Evolutionary conservation across 2,113 vertebrate species (phyloP).

Genomic region (Scolopax mira): DNA sequence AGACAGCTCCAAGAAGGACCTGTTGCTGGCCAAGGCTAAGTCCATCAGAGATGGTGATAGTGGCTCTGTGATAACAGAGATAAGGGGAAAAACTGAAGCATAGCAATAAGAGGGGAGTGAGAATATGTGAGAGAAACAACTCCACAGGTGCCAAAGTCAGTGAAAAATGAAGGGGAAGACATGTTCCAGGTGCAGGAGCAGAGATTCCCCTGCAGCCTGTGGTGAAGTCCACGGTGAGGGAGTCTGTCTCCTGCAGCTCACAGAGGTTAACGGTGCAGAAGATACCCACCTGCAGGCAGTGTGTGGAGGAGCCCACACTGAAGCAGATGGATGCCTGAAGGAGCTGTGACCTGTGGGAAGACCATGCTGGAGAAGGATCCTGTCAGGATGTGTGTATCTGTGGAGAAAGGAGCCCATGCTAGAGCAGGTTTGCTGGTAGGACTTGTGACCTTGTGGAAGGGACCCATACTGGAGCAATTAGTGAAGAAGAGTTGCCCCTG

Average conservation of each 20-base stretch:
- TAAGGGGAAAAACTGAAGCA: too few species aligned
- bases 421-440: not conserved
- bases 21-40: accelerated
- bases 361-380: not conserved
- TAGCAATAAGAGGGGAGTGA: not conserved
- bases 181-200: accelerated
- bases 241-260: not conserved
- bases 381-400: not conserved
- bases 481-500: not conserved
- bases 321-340: not conserved
- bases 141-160: not conserved
- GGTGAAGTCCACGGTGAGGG: not conserved
- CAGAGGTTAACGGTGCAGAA: not conserved
- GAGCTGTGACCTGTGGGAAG: not conserved
- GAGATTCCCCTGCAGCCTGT: not conserved
- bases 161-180: not conserved
- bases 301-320: accelerated
- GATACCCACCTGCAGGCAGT: not conserved
- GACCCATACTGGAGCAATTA: not conserved
- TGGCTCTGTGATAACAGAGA: not conserved
- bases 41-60: accelerated
- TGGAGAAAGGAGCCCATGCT: not conserved
- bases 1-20: accelerated
- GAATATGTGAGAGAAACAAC: not conserved
- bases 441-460: not conserved